Base-by-base conservation (phyloP, 2,888 invertebrate genomes). In the Elgonia sp. region DNA sequence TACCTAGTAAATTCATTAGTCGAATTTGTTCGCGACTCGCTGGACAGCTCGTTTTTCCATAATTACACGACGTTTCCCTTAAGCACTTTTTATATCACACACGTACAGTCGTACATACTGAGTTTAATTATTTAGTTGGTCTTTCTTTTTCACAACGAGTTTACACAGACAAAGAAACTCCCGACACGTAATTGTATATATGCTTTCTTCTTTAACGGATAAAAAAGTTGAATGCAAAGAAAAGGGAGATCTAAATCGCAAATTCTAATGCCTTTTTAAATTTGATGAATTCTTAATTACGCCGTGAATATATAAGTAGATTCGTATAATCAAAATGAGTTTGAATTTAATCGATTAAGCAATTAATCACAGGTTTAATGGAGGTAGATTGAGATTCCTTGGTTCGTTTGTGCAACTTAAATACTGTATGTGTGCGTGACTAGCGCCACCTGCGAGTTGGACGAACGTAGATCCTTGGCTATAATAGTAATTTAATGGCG, bases 1-100 rank as follows among this genome's bases (percentile, higher is more conserved):
- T 83, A 73, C 73, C 86, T 65, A 73, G 86, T 77, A 87, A 87
- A 87, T 87, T 87, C 86, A 87, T 87, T 87, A 87, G 86, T 60
- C 73, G 86, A 87, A 83, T 83, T 87, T 87, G 85, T 87, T 72
- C 39, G 65, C 62, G 57, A 57, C 73, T 83, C 53, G 62, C 65
- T 46, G 67, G 83, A 80, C 85, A 80, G 80, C 80, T 73, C 80
- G 73, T 83, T 87, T 87, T 87, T 86, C 82, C 83, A 75, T 85
- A 87, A 87, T 87, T 83, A 87, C 79, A 65, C 75, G 80, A 80
- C 73, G 80, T 73, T 85, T 80, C 75, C 53, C 75, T 85, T 80
- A 85, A 85, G 60, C 60, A 80, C 73, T 67, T 85, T 85, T 85
- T 80, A 79, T 67, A 73, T 80, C 46, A 63, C 67, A 16, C 39